phyloP scores from a whole-genome alignment of 2,797 vertebrate genomes.

The Leptodactylus fallax region DNA sequence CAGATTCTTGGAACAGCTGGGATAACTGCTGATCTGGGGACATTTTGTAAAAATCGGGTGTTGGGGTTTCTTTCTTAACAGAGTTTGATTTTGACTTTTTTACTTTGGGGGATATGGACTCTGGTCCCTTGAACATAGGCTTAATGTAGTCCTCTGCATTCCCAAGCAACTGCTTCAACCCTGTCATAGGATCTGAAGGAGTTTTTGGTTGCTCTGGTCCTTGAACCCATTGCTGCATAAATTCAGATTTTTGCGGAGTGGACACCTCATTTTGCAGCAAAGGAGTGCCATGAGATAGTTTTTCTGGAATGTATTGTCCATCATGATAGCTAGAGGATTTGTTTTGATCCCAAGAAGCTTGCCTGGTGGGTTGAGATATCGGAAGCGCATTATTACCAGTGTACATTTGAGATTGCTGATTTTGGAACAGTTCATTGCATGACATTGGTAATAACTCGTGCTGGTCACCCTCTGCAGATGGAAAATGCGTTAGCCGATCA shows the following conservation, averaged over 20 bases:
- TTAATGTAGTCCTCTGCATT: constrained; percentile 84
- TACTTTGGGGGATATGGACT: constrained; percentile 67
- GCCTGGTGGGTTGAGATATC: constrained; percentile 67
- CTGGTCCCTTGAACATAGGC: constrained; percentile 84
- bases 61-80: constrained; percentile 57
- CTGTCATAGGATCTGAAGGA: constrained; percentile 88
- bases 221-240: constrained; percentile 71
- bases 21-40: constrained; percentile 72
- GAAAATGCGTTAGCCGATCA: constrained; percentile 66
- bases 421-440: constrained; percentile 58
- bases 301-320: constrained; percentile 66
- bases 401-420: constrained; percentile 45
- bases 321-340: constrained; percentile 78
- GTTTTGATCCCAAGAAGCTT: constrained; percentile 76
- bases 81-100: constrained; percentile 64
- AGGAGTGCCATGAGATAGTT: constrained; percentile 75
- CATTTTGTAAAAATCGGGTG: constrained; percentile 32
- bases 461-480: constrained; percentile 73
- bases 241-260: constrained; percentile 71
- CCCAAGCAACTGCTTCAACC: constrained; percentile 92
- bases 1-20: constrained; percentile 66
- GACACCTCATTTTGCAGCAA: constrained; percentile 76
- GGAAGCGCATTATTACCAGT: constrained; percentile 51
- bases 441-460: constrained; percentile 69
- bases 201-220: constrained; percentile 71